Evolutionary conservation across 2,888 invertebrate species (phyloP).

Genomic region (Empis livida): DNA sequence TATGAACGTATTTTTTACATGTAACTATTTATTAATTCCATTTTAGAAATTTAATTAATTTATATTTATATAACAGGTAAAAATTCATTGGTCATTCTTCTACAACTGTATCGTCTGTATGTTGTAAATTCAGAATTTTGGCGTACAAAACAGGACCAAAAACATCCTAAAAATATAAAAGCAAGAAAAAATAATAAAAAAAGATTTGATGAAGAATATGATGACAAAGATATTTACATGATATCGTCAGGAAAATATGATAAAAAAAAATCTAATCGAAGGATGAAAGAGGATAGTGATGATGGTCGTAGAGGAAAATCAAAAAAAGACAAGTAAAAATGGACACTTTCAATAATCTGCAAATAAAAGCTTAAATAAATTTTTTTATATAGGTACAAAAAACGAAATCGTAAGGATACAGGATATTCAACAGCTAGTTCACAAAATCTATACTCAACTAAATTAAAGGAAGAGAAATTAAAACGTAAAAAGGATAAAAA

Average conservation of each 20-base stretch:
- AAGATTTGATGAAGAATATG: conserved; percentile 24
- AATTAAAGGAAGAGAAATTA: conserved; percentile 21
- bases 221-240: conserved; percentile 40
- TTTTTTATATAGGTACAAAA: conserved; percentile 16
- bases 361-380: neutral
- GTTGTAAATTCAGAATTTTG: conserved; percentile 61
- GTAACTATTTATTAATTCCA: conserved; percentile 65
- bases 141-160: conserved; percentile 32
- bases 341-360: too few species aligned
- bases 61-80: conserved; percentile 37
- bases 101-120: conserved; percentile 73
- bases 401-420: conserved; percentile 44
- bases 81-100: conserved; percentile 72
- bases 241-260: conserved; percentile 36
- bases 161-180: conserved; percentile 18
- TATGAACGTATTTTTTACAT: conserved; percentile 94
- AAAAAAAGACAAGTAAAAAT: conserved; percentile 25
- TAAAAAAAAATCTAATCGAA: conserved; percentile 27
- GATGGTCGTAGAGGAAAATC: conserved; percentile 24
- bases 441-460: conserved; percentile 38
- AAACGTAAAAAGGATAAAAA: conserved; percentile 30
- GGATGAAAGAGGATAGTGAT: conserved; percentile 16
- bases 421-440: conserved; percentile 58
- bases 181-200: conserved; percentile 20
- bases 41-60: conserved; percentile 38